A percentile compares a stretch with the other conserved stretches of the same genome.
phyloP scores from a whole-genome alignment of 2,113 vertebrate genomes.

The Tenebrosternarchus preto region DNA sequence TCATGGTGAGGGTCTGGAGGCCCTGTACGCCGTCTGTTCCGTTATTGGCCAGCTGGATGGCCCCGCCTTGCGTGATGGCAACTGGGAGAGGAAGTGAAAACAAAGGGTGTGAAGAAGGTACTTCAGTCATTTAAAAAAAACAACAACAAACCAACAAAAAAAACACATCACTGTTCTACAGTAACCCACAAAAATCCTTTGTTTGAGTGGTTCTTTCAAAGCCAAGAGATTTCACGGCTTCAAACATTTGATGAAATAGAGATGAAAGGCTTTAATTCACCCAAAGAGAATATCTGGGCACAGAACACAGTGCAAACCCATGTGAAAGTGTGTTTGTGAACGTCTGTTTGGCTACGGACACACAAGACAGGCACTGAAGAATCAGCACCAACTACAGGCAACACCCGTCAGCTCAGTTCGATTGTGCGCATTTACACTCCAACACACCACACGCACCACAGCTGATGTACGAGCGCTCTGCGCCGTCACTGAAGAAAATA shows the following conservation, averaged over 20 bases:
- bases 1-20: slow-evolving; percentile 95
- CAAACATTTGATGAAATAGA: neutral
- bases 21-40: slow-evolving; percentile 96
- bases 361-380: too few relatives aligned
- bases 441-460: too few relatives aligned
- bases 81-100: slow-evolving; percentile 72
- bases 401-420: too few relatives aligned
- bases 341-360: too few relatives aligned
- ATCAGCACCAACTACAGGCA: too few relatives aligned
- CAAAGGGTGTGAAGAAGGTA: too few relatives aligned
- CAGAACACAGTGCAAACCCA: too few relatives aligned
- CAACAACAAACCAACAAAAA: neutral
- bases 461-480: too few relatives aligned
- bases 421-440: too few relatives aligned
- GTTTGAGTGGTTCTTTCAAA: neutral
- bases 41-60: slow-evolving; percentile 96
- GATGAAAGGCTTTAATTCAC: neutral
- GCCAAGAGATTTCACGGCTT: neutral
- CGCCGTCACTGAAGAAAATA: too few relatives aligned
- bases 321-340: too few relatives aligned
- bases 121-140: neutral
- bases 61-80: slow-evolving; percentile 97
- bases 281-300: neutral
- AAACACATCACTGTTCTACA: neutral
- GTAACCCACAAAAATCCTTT: too few relatives aligned